phyloP scores from a whole-genome alignment of 2,797 vertebrate genomes.

The Cottoperca gobio region DNA sequence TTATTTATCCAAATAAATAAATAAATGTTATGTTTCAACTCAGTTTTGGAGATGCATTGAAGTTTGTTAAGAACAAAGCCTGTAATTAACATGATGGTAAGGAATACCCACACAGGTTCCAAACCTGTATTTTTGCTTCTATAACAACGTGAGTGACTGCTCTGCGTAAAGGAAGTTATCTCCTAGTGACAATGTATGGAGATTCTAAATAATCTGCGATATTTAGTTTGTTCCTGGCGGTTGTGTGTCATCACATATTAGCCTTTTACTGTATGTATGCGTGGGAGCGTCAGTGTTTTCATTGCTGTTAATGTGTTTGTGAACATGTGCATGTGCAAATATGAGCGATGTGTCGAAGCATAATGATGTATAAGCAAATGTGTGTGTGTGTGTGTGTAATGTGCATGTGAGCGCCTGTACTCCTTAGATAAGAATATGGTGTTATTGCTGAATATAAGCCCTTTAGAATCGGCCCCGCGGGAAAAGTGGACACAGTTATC shows the following conservation, averaged over 20 bases:
- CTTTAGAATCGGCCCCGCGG: conserved; percentile 45
- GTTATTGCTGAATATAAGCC: conserved; percentile 54
- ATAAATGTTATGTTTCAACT: neutral
- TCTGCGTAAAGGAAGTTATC: conserved; percentile 1
- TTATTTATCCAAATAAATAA: too few relatives aligned
- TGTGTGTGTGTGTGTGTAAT: conserved; percentile 10
- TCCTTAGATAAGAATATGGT: conserved; percentile 63
- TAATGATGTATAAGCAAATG: conserved; percentile 3
- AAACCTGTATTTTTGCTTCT: neutral
- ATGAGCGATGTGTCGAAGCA: neutral
- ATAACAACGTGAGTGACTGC: conserved; percentile 24
- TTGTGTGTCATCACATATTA: conserved; percentile 13
- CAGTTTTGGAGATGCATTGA: neutral
- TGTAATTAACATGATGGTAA: conserved; percentile 44
- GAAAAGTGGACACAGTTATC: conserved; percentile 58
- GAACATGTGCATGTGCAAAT: conserved; percentile 12
- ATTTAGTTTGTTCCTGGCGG: conserved; percentile 4
- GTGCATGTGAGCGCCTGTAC: conserved; percentile 52
- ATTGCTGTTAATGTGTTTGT: conserved; percentile 14
- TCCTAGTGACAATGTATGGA: conserved; percentile 4
- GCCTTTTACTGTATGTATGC: neutral
- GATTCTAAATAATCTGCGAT: conserved; percentile 12
- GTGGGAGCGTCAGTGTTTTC: conserved; percentile 14
- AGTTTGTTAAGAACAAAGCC: conserved; percentile 37
- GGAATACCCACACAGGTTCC: conserved; percentile 43